Evolutionary conservation across 2,113 vertebrate species (phyloP), one percentile per base, ranked within the genome.

Genomic region (Oreochromis tanganicae): DNA sequence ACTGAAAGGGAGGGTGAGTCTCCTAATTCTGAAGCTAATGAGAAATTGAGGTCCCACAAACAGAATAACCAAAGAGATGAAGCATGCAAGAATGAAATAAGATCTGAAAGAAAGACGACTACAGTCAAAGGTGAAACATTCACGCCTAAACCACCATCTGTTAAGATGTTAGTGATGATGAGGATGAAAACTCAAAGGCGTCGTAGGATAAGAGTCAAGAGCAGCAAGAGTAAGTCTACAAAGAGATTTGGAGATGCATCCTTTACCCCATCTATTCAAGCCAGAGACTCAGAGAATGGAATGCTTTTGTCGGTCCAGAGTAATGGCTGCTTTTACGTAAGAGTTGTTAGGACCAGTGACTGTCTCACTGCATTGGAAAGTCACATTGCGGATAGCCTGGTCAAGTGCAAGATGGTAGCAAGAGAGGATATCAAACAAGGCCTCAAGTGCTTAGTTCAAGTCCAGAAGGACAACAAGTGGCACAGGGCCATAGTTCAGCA

Each of bases 381-480:
- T 43, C 29, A 80, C 63, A 92, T 97, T 82, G 79, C 66, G 6
- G 41, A 94, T 88, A 94, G 95, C 93, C 61, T 94, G 29, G 9
- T 85, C 14, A 91, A 57, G 11, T 89, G 50, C 36, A 54, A 86
- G 59, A 54, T 93, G 2, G 66, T 96, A 84, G 16, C 55, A 12
- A 12, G 79, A n/a, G 88, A 92, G 79, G 90, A 96, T 36, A 87
- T 97, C 87, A 92, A 90, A 89, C 91, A 93, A 90, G 97, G 94
- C 11, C 88, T 96, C n/a, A 93, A 95, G 81, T 98, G 97, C 55
- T 91, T 98, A 88, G 89, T 92, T 80, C 95, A 96, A 29, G 96
- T 93, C 43, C 87, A 93, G 81, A 84, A 61, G 14, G 91, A 84
- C 43, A 86, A 92, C 1, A 87, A 84, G 21, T 97, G 97, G 96